Percentiles rank a stretch among this genome's conserved stretches.
These are phyloP conservation scores for Sturnus vulgaris DNA, from an alignment of 2,113 vertebrate species.

Conservation along the genomic window DNA sequence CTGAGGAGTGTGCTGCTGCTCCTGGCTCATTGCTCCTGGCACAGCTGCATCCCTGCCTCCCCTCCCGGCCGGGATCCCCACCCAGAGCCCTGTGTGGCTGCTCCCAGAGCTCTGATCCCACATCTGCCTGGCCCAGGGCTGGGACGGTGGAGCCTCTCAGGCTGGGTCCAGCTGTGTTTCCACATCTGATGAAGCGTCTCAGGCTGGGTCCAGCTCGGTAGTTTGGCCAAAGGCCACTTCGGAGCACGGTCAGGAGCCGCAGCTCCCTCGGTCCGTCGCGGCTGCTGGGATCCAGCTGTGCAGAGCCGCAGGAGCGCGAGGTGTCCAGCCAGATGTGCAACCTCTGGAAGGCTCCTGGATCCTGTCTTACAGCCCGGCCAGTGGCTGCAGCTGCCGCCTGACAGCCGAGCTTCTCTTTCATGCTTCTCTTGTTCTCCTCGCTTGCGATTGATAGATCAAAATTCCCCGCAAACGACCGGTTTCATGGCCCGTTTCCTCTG, in stretches of 20 bases:
- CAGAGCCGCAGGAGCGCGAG: rapidly evolving
- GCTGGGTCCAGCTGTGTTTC: rapidly evolving
- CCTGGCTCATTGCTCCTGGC: background rate
- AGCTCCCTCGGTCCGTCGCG: background rate
- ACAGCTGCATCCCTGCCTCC: background rate
- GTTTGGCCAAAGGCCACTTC: background rate
- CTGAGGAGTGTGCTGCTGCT: background rate
- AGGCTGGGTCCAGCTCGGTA: background rate
- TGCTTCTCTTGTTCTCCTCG: slow-evolving; percentile 40
- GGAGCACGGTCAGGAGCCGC: background rate
- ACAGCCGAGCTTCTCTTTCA: slow-evolving; percentile 29
- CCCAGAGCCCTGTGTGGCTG: rapidly evolving
- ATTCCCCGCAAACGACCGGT: slow-evolving; percentile 50
- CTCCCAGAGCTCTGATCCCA: rapidly evolving
- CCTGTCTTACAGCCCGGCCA: rapidly evolving
- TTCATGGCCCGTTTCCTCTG: slow-evolving; percentile 67
- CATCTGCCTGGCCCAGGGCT: too few species aligned
- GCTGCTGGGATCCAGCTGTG: background rate
- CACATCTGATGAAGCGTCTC: rapidly evolving
- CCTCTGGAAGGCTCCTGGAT: background rate
- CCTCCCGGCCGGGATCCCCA: background rate
- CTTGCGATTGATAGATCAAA: slow-evolving; percentile 51
- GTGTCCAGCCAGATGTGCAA: background rate
- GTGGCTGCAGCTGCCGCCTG: background rate
- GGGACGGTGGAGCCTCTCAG: background rate